Percentiles rank a stretch among this genome's conserved stretches.
Conservation (phyloP, 2,113 vertebrate genomes). For the Mesembrinibis cayennensis region DNA sequence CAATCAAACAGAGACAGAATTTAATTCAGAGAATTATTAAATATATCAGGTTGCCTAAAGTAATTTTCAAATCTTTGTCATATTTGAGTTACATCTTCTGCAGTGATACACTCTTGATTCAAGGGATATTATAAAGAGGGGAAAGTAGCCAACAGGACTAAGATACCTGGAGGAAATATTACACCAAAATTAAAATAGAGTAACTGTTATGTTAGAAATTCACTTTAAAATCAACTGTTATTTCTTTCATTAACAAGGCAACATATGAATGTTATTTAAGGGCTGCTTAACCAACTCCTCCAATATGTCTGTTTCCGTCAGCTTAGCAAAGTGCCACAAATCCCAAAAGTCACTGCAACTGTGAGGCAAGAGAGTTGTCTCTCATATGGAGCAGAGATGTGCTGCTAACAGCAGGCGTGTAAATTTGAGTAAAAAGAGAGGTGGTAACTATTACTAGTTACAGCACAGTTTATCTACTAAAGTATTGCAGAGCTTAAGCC, state of each 20-base stretch:
- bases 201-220: neutral
- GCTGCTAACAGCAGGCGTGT: neutral
- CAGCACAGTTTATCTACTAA: neutral
- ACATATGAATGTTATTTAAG: neutral
- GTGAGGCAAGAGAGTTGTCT: neutral
- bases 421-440: neutral
- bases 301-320: neutral
- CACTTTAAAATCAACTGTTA: neutral
- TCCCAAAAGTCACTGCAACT: neutral
- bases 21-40: neutral
- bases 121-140: neutral
- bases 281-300: neutral
- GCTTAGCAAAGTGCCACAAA: neutral
- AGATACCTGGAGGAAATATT: neutral
- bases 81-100: neutral
- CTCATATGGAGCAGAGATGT: neutral
- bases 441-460: neutral
- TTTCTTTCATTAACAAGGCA: neutral
- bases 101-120: neutral
- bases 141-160: neutral
- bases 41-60: neutral
- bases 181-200: neutral
- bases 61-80: neutral
- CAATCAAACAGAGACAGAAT: neutral
- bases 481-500: neutral